Conservation (phyloP, 2,113 vertebrate species). For the Sapajus apella region DNA sequence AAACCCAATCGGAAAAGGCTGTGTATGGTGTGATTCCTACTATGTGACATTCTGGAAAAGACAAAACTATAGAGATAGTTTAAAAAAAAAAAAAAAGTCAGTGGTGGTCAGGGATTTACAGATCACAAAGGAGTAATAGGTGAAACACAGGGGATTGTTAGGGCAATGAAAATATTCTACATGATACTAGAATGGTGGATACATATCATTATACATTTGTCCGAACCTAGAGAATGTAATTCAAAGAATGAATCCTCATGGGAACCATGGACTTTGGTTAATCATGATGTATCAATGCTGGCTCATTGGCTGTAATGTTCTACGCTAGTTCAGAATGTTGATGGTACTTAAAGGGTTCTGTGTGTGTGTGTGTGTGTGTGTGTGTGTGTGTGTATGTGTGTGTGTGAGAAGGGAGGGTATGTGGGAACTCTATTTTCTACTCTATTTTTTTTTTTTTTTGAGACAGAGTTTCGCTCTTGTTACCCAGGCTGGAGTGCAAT, state of each 20-base stretch:
- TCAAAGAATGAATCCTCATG: background rate
- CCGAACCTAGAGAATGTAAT: background rate
- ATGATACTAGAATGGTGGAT: background rate
- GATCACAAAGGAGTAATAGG: background rate
- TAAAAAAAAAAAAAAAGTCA: background rate
- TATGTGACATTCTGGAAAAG: background rate
- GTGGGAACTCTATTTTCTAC: background rate
- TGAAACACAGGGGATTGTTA: background rate
- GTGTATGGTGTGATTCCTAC: background rate
- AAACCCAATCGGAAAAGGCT: conserved; percentile 28
- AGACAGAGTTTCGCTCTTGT: too few species aligned
- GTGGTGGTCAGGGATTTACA: background rate
- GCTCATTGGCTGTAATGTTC: background rate
- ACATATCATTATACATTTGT: background rate
- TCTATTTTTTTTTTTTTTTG: too few species aligned
- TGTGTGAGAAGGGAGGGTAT: background rate
- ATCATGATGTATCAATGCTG: background rate
- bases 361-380: too few species aligned
- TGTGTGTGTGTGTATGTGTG: too few species aligned
- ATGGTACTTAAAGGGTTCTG: background rate
- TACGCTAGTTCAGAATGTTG: background rate
- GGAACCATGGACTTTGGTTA: background rate
- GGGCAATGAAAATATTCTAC: background rate
- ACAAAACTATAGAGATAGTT: too few species aligned
- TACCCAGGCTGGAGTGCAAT: too few species aligned